These are phyloP conservation scores for Tricholaema leucomelas DNA, from an alignment of 2,113 vertebrate genomes.

Conservation along the genomic window DNA sequence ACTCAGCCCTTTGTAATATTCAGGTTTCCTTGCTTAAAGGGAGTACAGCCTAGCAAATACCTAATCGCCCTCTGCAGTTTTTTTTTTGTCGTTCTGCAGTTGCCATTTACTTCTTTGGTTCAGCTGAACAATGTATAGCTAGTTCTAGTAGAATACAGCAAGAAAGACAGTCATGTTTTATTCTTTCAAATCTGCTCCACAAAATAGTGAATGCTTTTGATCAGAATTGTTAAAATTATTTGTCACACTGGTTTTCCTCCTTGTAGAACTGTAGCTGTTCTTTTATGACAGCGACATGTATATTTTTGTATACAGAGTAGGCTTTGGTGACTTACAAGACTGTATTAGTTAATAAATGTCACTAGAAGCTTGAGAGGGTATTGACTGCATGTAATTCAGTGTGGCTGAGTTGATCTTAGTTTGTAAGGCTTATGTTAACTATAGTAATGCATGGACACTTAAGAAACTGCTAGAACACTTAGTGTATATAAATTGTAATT, in stretches of 20 bases:
- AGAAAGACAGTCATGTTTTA: not conserved
- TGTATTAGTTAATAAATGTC: not conserved
- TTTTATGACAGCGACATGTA: not conserved
- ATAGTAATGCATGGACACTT: not conserved
- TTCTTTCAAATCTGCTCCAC: not conserved
- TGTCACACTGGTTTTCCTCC: not conserved
- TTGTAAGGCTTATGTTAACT: not conserved
- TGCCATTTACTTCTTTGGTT: constrained; percentile 17
- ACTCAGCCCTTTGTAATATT: constrained; percentile 65
- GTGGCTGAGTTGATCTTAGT: not conserved
- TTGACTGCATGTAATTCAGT: not conserved
- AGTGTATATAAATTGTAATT: not conserved
- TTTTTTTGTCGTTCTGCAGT: not conserved
- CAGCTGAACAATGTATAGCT: not conserved
- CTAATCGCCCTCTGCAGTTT: constrained; percentile 16
- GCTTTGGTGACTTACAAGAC: not conserved
- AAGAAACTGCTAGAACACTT: not conserved
- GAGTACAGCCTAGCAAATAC: constrained; percentile 44
- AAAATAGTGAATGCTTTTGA: not conserved
- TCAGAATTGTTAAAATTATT: not conserved
- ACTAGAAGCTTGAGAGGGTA: not conserved
- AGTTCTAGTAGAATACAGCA: not conserved
- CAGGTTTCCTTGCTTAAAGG: constrained; percentile 57
- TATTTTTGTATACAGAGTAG: not conserved
- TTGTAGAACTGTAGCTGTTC: not conserved